Conservation (phyloP, 2,888 invertebrate species). For the Rugalucina vietnamica region DNA sequence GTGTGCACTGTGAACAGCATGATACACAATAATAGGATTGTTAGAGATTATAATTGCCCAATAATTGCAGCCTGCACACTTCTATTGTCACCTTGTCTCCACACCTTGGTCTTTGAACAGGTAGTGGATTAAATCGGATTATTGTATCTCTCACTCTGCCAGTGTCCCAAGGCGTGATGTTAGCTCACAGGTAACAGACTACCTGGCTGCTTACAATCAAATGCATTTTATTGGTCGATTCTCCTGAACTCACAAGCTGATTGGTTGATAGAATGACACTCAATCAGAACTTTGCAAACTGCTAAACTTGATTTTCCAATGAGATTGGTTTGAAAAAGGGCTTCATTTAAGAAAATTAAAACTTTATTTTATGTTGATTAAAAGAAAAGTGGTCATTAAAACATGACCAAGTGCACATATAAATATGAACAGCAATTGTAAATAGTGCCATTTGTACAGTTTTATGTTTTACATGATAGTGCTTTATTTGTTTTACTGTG, state of each 20-base stretch:
- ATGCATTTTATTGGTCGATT: background rate
- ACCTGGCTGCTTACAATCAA: background rate
- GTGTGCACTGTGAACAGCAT: constrained; percentile 34
- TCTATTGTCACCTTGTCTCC: background rate
- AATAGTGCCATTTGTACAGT: background rate
- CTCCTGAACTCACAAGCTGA: background rate
- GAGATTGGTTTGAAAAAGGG: background rate
- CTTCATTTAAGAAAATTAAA: no score
- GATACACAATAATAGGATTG: background rate
- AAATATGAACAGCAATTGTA: background rate
- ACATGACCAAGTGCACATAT: background rate
- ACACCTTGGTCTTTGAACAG: background rate
- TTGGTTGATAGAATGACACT: background rate
- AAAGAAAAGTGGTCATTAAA: background rate
- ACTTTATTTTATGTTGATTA: no score
- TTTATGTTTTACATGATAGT: background rate
- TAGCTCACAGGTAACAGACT: background rate
- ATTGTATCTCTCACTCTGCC: background rate
- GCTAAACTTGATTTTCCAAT: background rate
- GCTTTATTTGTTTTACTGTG: constrained; percentile 5
- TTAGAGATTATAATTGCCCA: background rate
- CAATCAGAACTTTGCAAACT: background rate
- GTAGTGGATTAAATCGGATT: background rate
- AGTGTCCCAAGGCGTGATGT: background rate
- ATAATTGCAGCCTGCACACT: background rate